Evolutionary conservation across 2,888 invertebrate genomes (phyloP).

Genomic region (Heliconius charithonia): DNA sequence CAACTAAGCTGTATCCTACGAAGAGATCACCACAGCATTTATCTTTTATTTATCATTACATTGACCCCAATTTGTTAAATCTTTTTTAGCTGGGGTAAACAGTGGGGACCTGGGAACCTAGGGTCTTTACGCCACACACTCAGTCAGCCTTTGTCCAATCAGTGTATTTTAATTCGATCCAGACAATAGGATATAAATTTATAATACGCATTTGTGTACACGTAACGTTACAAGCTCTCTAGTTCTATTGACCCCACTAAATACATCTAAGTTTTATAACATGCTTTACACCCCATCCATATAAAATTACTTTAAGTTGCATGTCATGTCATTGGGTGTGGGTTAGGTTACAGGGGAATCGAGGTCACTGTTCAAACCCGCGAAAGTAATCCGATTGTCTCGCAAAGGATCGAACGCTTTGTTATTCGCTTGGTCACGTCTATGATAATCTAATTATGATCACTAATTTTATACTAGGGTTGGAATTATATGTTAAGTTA

Average conservation of each 20-base stretch:
- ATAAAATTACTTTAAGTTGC: slow-evolving; percentile 30
- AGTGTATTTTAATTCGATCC: too few relatives aligned
- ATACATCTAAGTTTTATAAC: slow-evolving; percentile 14
- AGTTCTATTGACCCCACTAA: not conserved
- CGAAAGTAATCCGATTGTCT: slow-evolving; percentile 75
- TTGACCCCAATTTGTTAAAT: too few relatives aligned
- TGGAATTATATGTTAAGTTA: slow-evolving; percentile 9
- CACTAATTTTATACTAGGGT: slow-evolving; percentile 21
- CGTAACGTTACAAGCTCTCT: not conserved
- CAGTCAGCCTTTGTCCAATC: too few relatives aligned
- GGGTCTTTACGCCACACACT: too few relatives aligned
- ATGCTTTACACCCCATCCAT: slow-evolving; percentile 10
- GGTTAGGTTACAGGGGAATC: slow-evolving; percentile 51
- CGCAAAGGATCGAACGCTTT: slow-evolving; percentile 66
- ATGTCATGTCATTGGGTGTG: slow-evolving; percentile 27
- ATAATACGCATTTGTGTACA: too few relatives aligned
- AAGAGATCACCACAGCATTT: too few relatives aligned
- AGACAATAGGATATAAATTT: too few relatives aligned
- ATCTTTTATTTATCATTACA: too few relatives aligned
- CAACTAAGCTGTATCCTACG: too few relatives aligned
- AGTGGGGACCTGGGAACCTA: too few relatives aligned
- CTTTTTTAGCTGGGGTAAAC: too few relatives aligned
- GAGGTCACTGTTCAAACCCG: slow-evolving; percentile 72
- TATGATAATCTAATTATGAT: slow-evolving; percentile 73
- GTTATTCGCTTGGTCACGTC: slow-evolving; percentile 64